Percentiles rank a stretch among this genome's conserved stretches.
phyloP scores from a whole-genome alignment of 2,797 vertebrate species.

The Xiphorhynchus erythropygius region DNA sequence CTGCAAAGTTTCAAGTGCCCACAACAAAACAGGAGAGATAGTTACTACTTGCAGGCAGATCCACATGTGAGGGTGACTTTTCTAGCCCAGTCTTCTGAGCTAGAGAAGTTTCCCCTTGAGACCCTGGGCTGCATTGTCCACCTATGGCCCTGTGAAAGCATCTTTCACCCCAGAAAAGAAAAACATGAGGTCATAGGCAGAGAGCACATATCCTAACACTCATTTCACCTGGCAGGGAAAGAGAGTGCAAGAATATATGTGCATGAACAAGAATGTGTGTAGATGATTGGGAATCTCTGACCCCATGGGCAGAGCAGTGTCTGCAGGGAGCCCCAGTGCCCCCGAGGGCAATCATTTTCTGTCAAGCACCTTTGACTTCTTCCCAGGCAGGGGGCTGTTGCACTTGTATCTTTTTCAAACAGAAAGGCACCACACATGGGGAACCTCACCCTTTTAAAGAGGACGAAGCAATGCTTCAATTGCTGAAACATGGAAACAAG shows the following conservation, averaged over 20 bases:
- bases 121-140: background rate
- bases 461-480: background rate
- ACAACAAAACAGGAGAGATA: background rate
- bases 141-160: background rate
- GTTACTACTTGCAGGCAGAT: background rate
- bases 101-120: background rate
- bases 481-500: background rate
- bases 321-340: background rate
- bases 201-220: background rate
- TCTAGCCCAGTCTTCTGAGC: background rate
- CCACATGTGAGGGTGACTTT: rapidly evolving
- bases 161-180: background rate
- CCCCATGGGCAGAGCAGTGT: rapidly evolving
- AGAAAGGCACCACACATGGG: background rate
- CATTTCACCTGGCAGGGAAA: background rate
- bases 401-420: background rate
- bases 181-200: rapidly evolving
- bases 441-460: background rate
- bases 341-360: background rate
- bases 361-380: background rate
- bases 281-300: background rate
- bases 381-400: background rate
- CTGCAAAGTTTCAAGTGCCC: background rate
- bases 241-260: no score
- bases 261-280: background rate